Evolutionary conservation across 2,888 invertebrate species (phyloP), one percentile per base, ranked within the genome.

Genomic region (Spodoptera picta): DNA sequence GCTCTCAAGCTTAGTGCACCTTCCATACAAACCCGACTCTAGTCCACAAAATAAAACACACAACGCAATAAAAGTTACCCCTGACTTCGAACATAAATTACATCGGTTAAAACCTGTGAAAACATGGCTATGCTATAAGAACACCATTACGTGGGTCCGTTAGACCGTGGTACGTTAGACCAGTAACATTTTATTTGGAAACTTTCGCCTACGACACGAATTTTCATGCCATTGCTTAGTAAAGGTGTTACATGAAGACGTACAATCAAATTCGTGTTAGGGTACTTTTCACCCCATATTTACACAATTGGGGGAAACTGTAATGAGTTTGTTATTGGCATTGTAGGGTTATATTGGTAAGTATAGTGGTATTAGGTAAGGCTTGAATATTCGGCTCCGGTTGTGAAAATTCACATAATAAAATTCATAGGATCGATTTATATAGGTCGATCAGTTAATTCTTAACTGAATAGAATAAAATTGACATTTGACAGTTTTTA

Each of bases 81-180:
- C 65, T 47, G 42, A 54, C 53, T 52, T 31, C 56, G 47, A 50
- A 60, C 55, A 66, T 82, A 79, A 80, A 80, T 81, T 77, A 77
- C 63, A 53, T 45, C 57, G 59, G 44, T 68, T 71, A 66, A 60
- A 79, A 76, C 65, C 53, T 55, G 60, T 66, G 60, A 59, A 55
- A 69, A 72, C 63, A 59, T 54, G 42, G 48, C 19, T 7, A 14
- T 31, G 42, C 56, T 45, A 62, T 73, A 53, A 60, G 41, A 68
- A 64, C 60, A 52, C 67, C 69, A 53, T 67, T 60, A 64, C 53
- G 46, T 56, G 27, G 51, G 36, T 36, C 36, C 36, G 36, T 36
- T 36, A 36, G 36, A 36, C 36, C 36, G 36, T 6, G 36, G 36
- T 36, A 36, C 36, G 36, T 36, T 6, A 7, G 10, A 23, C 45